A percentile compares a stretch with the other conserved stretches of the same genome.
phyloP scores from a whole-genome alignment of 2,113 vertebrate species.

The Addax nasomaculatus region DNA sequence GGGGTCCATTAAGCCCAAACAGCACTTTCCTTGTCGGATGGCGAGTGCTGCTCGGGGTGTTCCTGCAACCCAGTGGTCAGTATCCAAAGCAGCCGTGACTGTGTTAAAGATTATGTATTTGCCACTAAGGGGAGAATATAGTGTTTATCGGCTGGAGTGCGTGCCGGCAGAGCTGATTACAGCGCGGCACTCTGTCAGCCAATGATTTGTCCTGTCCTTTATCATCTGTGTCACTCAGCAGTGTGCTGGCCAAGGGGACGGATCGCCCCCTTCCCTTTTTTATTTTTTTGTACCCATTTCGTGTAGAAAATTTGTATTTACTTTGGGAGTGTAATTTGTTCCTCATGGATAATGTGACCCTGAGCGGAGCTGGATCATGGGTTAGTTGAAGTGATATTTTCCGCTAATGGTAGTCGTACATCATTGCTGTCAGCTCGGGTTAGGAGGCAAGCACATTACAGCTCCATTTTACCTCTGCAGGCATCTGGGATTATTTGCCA shows the following conservation, averaged over 20 bases:
- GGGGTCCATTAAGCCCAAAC: not conserved
- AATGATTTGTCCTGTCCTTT: constrained; percentile 89
- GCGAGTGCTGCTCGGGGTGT: not conserved
- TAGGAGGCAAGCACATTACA: constrained; percentile 99
- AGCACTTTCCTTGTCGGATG: not conserved
- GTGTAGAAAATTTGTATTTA: constrained; percentile 99
- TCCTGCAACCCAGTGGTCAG: constrained; percentile 79
- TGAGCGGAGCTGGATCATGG: constrained; percentile 99
- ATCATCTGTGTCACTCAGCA: constrained; percentile 90
- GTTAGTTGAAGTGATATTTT: constrained; percentile 99
- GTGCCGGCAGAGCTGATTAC: constrained; percentile 84
- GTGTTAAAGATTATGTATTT: constrained; percentile 83
- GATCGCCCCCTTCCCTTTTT: constrained; percentile 76
- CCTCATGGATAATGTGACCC: constrained; percentile 99
- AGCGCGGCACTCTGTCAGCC: constrained; percentile 84
- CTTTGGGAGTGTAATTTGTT: constrained; percentile 99
- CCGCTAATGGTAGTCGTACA: constrained; percentile 99
- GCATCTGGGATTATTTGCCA: constrained; percentile 99
- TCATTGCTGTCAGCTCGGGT: constrained; percentile 99
- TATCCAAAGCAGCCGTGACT: constrained; percentile 77
- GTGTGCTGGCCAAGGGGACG: constrained; percentile 83
- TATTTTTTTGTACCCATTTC: constrained; percentile 86
- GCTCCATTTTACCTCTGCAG: constrained; percentile 99
- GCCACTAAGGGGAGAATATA: constrained; percentile 79
- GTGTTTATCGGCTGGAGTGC: constrained; percentile 86